Conservation (phyloP, 2,888 invertebrate species). For the Erebia palarica region DNA sequence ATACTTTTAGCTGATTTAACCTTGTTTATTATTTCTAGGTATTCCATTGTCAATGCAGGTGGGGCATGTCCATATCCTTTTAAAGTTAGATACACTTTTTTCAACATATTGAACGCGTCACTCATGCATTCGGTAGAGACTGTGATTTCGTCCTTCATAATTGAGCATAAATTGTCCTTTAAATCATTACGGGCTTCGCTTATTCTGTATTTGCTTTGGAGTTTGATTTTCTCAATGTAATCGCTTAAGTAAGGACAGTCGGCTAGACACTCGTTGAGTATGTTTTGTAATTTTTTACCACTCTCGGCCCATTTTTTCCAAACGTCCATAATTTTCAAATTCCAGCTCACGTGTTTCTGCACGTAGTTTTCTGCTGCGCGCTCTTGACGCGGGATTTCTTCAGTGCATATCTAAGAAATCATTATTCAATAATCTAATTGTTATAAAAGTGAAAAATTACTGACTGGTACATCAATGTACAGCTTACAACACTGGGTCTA, state of each 20-base stretch:
- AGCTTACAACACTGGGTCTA: no score
- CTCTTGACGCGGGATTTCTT: slow-evolving; percentile 71
- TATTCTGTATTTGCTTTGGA: slow-evolving; percentile 44
- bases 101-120: slow-evolving; percentile 79
- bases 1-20: slow-evolving; percentile 83
- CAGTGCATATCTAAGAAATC: slow-evolving; percentile 61
- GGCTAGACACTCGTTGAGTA: slow-evolving; percentile 55
- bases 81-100: slow-evolving; percentile 82
- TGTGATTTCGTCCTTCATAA: slow-evolving; percentile 79
- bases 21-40: slow-evolving; percentile 81
- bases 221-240: slow-evolving; percentile 55
- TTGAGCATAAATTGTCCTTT: slow-evolving; percentile 57
- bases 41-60: slow-evolving; percentile 80
- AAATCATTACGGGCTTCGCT: slow-evolving; percentile 65
- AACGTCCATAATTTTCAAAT: slow-evolving; percentile 57
- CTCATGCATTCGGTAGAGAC: slow-evolving; percentile 74
- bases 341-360: slow-evolving; percentile 60
- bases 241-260: slow-evolving; percentile 59
- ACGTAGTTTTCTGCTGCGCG: slow-evolving; percentile 65
- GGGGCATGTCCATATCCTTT: slow-evolving; percentile 83
- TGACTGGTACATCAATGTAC: no score
- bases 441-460: no score
- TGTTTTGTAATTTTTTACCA: slow-evolving; percentile 50
- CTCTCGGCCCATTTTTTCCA: slow-evolving; percentile 64
- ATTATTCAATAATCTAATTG: not conserved